Base-by-base conservation (phyloP, 2,888 invertebrate species). In the Hyposoter didymator region DNA sequence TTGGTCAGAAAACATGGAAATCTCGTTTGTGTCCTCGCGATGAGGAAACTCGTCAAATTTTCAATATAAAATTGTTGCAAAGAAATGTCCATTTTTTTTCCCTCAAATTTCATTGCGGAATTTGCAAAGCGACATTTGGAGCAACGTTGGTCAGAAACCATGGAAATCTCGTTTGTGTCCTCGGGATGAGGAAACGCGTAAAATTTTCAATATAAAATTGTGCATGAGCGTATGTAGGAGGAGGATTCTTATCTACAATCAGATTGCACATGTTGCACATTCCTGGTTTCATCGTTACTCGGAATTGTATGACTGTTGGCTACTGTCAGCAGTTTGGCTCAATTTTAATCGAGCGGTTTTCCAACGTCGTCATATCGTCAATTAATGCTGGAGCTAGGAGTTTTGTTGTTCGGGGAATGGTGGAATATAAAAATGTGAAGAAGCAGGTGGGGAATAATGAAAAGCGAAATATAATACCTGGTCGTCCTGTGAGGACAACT, bases 401-500 rank as follows among this genome's bases (percentile, higher is more conserved):
- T 74, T 43, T 64, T 43, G n/a, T 14, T 19, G 32, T 12, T 78
- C 17, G 67, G 64, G 19, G 8, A 10, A 52, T 69, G 43, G 12
- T 49, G 5, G 17, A 45, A 10, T 12, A 4, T 22, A 28, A 28
- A 14, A 35, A 72, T 78, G 8, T 45, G n/a, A 35, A 39, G 62
- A 4, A 75, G 28, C 39, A 55, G 14, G 59, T 49, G 49, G 2
- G 28, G 12, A 59, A 12, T 1, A 17, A 59, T 35, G 47, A 45
- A 49, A 62, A 32, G 2, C 6, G 14, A 14, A 19, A 19, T 95
- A n/a, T n/a, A n/a, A n/a, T 94, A 96, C 97, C 96, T 96, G 91
- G 95, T 95, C 92, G 96, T 96, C 92, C 94, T 95, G 89, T 95
- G 94, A 93, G 87, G 95, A 94, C 89, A 94, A 91, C 88, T 96